Conservation (phyloP, 2,888 invertebrate genomes). For the Drosophila melanosoma region DNA sequence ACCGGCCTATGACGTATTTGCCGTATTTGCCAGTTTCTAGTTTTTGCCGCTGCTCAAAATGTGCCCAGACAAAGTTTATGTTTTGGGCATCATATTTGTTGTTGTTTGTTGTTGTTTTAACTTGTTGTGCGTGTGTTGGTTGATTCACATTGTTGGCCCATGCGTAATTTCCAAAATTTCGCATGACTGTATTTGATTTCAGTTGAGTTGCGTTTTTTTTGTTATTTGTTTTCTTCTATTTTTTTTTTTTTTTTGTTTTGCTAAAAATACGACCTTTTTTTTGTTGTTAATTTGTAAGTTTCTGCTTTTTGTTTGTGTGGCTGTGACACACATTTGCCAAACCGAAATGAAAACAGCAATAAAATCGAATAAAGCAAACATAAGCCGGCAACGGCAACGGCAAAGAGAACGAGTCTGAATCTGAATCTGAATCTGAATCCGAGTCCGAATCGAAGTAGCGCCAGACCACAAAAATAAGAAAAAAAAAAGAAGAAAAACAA, state of each 20-base stretch:
- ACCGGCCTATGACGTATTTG: conserved; percentile 58
- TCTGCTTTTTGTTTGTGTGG: conserved; percentile 35
- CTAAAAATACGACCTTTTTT: conserved; percentile 73
- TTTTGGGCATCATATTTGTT: conserved; percentile 24
- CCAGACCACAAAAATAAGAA: conserved; percentile 30
- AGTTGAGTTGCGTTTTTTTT: conserved; percentile 33
- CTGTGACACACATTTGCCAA: conserved; percentile 73
- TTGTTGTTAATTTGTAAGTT: conserved; percentile 68
- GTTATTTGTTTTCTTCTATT: conserved; percentile 41
- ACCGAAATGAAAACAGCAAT: conserved; percentile 60
- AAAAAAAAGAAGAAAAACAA: conserved; percentile 20
- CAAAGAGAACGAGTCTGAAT: conserved; percentile 12
- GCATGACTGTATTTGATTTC: conserved; percentile 45
- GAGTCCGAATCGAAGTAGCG: conserved; percentile 23
- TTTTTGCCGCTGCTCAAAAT: conserved; percentile 12
- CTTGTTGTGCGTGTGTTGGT: conserved; percentile 54
- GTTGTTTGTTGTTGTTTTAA: conserved; percentile 26
- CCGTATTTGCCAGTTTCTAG: conserved; percentile 42
- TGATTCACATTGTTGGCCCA: conserved; percentile 48
- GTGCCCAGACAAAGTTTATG: conserved; percentile 32
- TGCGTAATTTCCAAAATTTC: conserved; percentile 60
- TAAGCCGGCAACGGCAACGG: conserved; percentile 48
- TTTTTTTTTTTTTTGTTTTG: conserved; percentile 2
- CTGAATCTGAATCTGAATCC: conserved; percentile 3
- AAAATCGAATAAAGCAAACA: conserved; percentile 73